Base-by-base conservation (phyloP, 2,888 invertebrate genomes). In the Dryadula phaetusa region DNA sequence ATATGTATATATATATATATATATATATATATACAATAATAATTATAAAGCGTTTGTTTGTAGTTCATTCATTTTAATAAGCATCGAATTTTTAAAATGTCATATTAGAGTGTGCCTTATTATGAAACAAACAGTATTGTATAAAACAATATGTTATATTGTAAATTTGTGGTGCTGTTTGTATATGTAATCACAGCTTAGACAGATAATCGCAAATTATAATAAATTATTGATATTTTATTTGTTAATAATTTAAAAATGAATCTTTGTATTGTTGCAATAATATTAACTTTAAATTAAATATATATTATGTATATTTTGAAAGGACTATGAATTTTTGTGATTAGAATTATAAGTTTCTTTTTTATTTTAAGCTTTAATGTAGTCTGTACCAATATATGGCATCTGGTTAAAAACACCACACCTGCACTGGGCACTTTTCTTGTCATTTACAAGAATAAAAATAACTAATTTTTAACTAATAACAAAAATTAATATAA, bases 71-170 rank as follows among this genome's bases (percentile, higher is more conserved):
- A n/a, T n/a, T n/a, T n/a, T n/a, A n/a, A n/a, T n/a, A n/a, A 40
- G 18, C 44, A 44, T 32, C 42, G 42, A 44, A 60, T 46, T 46
- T 60, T 28, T 12, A 5, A 25, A 32, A 16, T 40, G 22, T 46
- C 60, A 54, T 61, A 67, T 52, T 60, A 28, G 40, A 28, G 40
- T 60, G 72, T 70, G 72, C 66, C 66, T 72, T 72, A 67, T 58
- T 47, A 32, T 16, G 63, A 32, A 62, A n/a, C 49, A 28, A 56
- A 64, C 63, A 70, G 66, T 69, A 72, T 70, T 69, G 54, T 66
- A 20, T 40, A 44, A 16, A 66, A 60, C 49, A 67, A 67, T 68
- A 44, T 22, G 20, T 63, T 65, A 25, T 58, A 46, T 12, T 25
- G 2, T 52, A 60, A 22, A 25, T 65, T 5, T 34, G 1, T 37